Evolutionary conservation across 2,113 vertebrate species (phyloP).

Genomic region (Ctenodactylus gundi): DNA sequence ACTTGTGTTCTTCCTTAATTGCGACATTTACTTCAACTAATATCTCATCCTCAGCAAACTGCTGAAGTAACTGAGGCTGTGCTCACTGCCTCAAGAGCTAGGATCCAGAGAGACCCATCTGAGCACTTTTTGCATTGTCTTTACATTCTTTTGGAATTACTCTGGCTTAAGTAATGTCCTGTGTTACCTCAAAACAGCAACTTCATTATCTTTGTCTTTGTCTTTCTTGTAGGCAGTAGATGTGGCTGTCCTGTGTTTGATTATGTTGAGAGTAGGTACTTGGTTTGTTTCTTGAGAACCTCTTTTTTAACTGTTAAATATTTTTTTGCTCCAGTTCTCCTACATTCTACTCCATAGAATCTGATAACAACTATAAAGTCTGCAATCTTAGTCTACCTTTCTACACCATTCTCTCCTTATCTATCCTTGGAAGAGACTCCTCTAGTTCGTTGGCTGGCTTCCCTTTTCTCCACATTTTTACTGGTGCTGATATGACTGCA

Average conservation of each 20-base stretch:
- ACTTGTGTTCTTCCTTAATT: neutral
- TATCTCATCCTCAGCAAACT: neutral
- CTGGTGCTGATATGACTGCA: neutral
- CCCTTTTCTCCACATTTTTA: neutral
- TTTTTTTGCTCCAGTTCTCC: neutral
- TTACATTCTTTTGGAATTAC: neutral
- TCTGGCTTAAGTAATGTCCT: neutral
- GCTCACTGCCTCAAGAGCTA: neutral
- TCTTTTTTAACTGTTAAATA: neutral
- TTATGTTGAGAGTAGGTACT: neutral
- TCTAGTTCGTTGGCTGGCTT: neutral
- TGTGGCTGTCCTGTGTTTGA: neutral
- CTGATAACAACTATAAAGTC: neutral
- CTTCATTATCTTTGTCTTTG: neutral
- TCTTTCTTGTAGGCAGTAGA: rapidly evolving
- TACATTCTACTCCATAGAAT: neutral
- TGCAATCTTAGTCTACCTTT: neutral
- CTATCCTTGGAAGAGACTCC: neutral
- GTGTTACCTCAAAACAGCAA: too few relatives aligned
- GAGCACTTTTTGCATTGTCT: neutral
- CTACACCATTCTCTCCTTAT: neutral
- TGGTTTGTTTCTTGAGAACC: neutral
- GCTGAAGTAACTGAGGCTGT: neutral
- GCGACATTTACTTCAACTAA: neutral
- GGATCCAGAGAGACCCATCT: neutral